Conservation (phyloP, 2,113 vertebrate genomes). For the Isichthys henryi region DNA sequence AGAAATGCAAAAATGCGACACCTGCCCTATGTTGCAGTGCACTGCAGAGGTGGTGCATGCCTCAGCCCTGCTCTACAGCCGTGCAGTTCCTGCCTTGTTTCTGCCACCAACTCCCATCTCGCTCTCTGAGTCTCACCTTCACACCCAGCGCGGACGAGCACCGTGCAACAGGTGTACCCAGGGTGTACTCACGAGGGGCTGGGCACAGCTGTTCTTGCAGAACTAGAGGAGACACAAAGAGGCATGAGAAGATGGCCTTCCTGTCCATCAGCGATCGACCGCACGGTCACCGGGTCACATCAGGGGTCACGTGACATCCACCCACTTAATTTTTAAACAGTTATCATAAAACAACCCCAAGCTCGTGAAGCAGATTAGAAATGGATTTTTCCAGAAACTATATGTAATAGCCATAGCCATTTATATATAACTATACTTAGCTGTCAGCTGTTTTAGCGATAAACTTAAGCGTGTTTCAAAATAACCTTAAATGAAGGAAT, state of each 20-base stretch:
- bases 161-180: not conserved
- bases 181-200: not conserved
- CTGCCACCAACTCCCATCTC: not conserved
- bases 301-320: not conserved
- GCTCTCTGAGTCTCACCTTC: not conserved
- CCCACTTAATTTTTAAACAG: not conserved
- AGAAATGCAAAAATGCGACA: not conserved
- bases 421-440: not conserved
- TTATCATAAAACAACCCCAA: not conserved
- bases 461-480: not conserved
- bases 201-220: not conserved
- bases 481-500: not conserved
- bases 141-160: not conserved
- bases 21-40: not conserved
- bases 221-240: not conserved
- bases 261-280: not conserved
- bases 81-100: not conserved
- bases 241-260: not conserved
- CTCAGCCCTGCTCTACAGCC: not conserved
- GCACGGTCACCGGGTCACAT: not conserved
- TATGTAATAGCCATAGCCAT: not conserved
- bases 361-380: not conserved
- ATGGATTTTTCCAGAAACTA: not conserved
- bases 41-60: not conserved
- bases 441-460: not conserved